A percentile compares a stretch with the other conserved stretches of the same genome.
Evolutionary conservation across 2,888 invertebrate genomes (phyloP).

Genomic region (Apamea anceps): DNA sequence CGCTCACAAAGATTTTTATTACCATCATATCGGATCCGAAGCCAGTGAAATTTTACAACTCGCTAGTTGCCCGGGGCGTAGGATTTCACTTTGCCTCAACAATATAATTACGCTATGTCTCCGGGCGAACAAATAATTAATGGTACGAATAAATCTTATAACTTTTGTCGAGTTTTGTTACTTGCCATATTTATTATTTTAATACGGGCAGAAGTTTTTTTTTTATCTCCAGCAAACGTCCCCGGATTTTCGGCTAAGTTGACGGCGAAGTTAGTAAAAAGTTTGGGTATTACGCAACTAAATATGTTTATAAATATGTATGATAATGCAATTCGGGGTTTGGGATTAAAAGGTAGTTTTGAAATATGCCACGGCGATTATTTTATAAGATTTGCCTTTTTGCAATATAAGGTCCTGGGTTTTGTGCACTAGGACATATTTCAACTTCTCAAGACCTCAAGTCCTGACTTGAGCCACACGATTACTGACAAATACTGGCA

Average conservation of each 20-base stretch:
- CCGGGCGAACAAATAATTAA: constrained; percentile 82
- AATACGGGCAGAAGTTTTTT: constrained; percentile 69
- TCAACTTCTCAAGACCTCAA: too few species aligned
- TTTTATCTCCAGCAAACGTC: constrained; percentile 59
- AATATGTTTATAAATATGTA: constrained; percentile 54
- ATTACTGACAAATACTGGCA: too few species aligned
- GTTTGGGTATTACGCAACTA: constrained; percentile 37
- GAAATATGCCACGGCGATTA: not conserved
- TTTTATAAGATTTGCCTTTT: not conserved
- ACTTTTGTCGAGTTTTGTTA: constrained; percentile 80
- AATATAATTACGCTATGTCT: constrained; percentile 83
- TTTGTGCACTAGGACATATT: not conserved
- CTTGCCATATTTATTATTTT: constrained; percentile 79
- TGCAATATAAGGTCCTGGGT: not conserved
- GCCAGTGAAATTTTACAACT: constrained; percentile 75
- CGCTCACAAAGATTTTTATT: constrained; percentile 30
- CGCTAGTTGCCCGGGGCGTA: constrained; percentile 74
- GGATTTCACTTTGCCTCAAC: constrained; percentile 80
- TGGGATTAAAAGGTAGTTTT: constrained; percentile 16
- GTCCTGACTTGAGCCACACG: too few species aligned
- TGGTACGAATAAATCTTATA: constrained; percentile 81
- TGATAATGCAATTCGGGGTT: constrained; percentile 30
- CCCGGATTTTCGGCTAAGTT: constrained; percentile 51
- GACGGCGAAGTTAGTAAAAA: constrained; percentile 36
- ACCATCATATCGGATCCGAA: constrained; percentile 68